Conservation (phyloP, 2,797 vertebrate genomes). For the Myotis daubentonii region DNA sequence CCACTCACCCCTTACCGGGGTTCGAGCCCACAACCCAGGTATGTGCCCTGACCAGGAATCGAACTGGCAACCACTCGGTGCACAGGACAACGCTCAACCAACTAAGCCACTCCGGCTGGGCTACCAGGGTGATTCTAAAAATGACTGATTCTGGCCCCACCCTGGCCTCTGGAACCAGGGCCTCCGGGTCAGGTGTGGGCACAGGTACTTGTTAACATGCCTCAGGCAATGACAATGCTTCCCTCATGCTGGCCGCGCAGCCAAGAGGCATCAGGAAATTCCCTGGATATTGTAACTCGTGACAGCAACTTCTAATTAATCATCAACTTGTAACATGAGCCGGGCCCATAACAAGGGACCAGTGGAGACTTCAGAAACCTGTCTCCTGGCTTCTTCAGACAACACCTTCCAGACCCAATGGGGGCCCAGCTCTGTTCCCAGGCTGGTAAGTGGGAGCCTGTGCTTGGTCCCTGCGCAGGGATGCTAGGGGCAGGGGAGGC, state of each 20-base stretch:
- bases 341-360: constrained; percentile 38
- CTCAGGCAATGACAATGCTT: background rate
- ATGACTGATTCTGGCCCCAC: background rate
- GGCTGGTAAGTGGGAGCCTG: constrained; percentile 57
- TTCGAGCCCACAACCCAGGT: background rate
- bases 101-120: background rate
- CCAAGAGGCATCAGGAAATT: constrained; percentile 74
- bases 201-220: background rate
- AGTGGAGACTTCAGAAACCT: constrained; percentile 26
- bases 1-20: background rate
- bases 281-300: constrained; percentile 62
- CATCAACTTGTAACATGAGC: constrained; percentile 75
- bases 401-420: constrained; percentile 52
- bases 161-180: background rate
- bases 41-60: background rate
- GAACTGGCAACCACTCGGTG: background rate
- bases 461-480: background rate
- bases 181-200: background rate
- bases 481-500: background rate
- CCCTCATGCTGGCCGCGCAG: background rate
- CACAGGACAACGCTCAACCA: background rate
- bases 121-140: background rate
- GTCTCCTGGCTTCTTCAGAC: background rate
- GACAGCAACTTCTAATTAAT: constrained; percentile 64
- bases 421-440: constrained; percentile 50